Base-by-base conservation (phyloP, 2,797 vertebrate species). In the Gouania willdenowi region DNA sequence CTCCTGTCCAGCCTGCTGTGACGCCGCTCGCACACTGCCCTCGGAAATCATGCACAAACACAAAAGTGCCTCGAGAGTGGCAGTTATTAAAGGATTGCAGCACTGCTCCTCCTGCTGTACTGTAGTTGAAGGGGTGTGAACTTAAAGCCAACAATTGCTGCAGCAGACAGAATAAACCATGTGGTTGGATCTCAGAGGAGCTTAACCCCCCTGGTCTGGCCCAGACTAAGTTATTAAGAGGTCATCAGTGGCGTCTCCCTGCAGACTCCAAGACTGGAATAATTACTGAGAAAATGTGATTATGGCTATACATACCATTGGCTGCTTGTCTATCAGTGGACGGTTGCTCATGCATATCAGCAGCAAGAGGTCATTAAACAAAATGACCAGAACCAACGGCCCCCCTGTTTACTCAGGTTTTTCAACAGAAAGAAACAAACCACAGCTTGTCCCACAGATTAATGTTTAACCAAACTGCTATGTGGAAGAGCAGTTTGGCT, bases 181-280 rank as follows among this genome's bases (percentile, higher is more conserved):
- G 50, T 44, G 70, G 41, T 68, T 60, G 44, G 38, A 61, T 66
- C 68, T 76, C 66, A 49, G 37, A 66, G 48, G 61, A 70, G 74
- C 72, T 82, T 80, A 76, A 71, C 73, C 74, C 50, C 62, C 45
- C 57, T 3, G 14, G 59, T 60, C 63, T 59, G 71, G 49, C 37
- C 14, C 55, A 18, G 58, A 71, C 71, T 61, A 65, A 71, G 72
- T 84, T 82, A 79, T 84, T 81, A 84, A 81, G 80, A 82, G 66
- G 80, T 85, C 80, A 69, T 79, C 74, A 78, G 56, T 66, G 63
- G 32, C 16, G 33, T 72, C 66, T 63, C 61, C 58, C 52, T 48
- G 45, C 66, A 76, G 59, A 75, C 66, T 64, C 65, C 39, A 41
- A 53, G 55, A 48, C 54, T 53, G 64, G 65, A 69, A 82, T 76